Evolutionary conservation across 1,140 invertebrate species (phyloP).

Genomic region (Diploscapter pachys): DNA sequence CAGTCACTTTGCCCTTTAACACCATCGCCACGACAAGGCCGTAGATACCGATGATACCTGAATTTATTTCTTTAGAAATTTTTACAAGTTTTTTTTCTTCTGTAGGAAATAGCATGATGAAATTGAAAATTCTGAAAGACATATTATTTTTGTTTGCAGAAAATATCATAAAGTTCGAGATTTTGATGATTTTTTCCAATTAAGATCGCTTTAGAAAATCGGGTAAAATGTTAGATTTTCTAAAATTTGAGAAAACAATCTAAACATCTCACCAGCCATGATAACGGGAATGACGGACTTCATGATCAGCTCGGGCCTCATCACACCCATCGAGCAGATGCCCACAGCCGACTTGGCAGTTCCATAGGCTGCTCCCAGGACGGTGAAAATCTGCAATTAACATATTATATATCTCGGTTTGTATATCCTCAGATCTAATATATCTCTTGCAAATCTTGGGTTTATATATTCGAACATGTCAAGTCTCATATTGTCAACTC

Average conservation of each 20-base stretch:
- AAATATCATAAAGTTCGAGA: not conserved
- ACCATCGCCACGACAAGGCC: conserved; percentile 58
- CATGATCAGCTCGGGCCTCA: conserved; percentile 99
- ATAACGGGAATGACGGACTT: conserved; percentile 99
- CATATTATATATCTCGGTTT: not conserved
- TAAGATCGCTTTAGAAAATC: not conserved
- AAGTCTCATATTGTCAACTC: too few relatives aligned
- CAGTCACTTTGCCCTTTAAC: conserved; percentile 54
- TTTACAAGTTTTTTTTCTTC: not conserved
- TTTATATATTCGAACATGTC: not conserved
- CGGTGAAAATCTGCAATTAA: conserved; percentile 77
- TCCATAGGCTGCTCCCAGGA: conserved; percentile 96
- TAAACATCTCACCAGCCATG: conserved; percentile 69
- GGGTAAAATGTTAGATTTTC: not conserved
- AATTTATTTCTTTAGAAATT: not conserved
- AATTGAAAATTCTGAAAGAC: not conserved
- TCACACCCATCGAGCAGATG: conserved; percentile 99
- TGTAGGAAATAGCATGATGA: not conserved
- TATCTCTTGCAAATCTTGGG: not conserved
- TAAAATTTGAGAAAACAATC: conserved; percentile 1
- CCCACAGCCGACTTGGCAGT: conserved; percentile 97
- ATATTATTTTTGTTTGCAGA: not conserved
- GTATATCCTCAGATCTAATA: not conserved
- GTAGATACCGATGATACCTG: conserved; percentile 56
- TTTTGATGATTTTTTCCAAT: conserved; percentile 2